A percentile compares a stretch with the other conserved stretches of the same genome.
These are phyloP conservation scores for Andrena dorsata DNA, from an alignment of 2,888 invertebrate genomes.

Conservation along the genomic window DNA sequence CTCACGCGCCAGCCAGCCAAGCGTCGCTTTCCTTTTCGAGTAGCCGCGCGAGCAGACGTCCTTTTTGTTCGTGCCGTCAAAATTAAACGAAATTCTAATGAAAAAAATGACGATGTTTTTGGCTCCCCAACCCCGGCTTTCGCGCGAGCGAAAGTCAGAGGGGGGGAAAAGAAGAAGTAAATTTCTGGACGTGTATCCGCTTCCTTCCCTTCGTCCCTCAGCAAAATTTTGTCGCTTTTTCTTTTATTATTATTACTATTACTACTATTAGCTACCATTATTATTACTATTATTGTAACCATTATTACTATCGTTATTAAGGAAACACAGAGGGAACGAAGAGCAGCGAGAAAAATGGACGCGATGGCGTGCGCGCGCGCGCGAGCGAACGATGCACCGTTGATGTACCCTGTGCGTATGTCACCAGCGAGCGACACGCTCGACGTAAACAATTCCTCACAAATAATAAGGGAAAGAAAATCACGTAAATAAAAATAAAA, in stretches of 20 bases:
- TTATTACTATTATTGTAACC: slow-evolving; percentile 23
- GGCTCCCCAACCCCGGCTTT: not conserved
- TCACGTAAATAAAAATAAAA: slow-evolving; percentile 51
- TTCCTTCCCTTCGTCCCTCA: slow-evolving; percentile 50
- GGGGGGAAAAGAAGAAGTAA: not conserved
- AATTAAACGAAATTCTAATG: slow-evolving; percentile 20
- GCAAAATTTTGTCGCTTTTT: slow-evolving; percentile 40
- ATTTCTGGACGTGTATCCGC: slow-evolving; percentile 14
- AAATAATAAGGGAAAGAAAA: slow-evolving; percentile 46
- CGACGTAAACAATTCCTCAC: slow-evolving; percentile 80
- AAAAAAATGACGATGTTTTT: not conserved
- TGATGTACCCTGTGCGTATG: not conserved
- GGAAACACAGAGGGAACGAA: slow-evolving; percentile 45
- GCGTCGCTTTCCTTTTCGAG: slow-evolving; percentile 46
- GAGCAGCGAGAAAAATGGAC: slow-evolving; percentile 55
- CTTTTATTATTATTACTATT: slow-evolving; percentile 26
- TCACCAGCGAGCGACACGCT: slow-evolving; percentile 59
- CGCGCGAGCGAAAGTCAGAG: not conserved
- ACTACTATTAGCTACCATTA: slow-evolving; percentile 29
- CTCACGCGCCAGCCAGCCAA: slow-evolving; percentile 57
- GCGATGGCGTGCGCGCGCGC: slow-evolving; percentile 46
- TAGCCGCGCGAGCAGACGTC: not conserved
- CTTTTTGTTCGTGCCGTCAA: slow-evolving; percentile 21
- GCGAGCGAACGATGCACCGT: slow-evolving; percentile 45
- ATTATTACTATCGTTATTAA: slow-evolving; percentile 46